Percentiles rank a stretch among this genome's conserved stretches.
phyloP scores from a whole-genome alignment of 2,888 invertebrate genomes.

The Prosapia bicincta region DNA sequence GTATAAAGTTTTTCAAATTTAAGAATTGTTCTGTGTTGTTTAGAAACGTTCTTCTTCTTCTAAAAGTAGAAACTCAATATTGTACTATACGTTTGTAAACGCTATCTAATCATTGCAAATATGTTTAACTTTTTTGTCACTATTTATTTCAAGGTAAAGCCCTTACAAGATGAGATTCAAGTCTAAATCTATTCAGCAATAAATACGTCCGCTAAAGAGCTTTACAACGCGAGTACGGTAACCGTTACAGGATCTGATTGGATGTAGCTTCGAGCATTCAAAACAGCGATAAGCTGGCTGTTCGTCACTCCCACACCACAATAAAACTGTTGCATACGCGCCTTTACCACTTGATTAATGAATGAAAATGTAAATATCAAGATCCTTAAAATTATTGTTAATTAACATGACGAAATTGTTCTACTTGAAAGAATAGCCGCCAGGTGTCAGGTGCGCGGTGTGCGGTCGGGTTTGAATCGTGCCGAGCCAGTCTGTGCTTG shows the following conservation, averaged over 20 bases:
- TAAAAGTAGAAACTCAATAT: too few relatives aligned
- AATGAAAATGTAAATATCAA: not conserved
- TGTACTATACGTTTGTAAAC: too few relatives aligned
- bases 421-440: slow-evolving; percentile 2
- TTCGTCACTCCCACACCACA: not conserved
- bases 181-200: too few relatives aligned
- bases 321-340: not conserved
- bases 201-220: not conserved
- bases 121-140: too few relatives aligned
- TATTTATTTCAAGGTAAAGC: too few relatives aligned
- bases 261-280: not conserved
- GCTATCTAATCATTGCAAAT: too few relatives aligned
- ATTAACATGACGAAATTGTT: not conserved
- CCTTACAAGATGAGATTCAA: too few relatives aligned
- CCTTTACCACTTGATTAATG: not conserved
- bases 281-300: not conserved
- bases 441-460: not conserved
- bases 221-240: not conserved
- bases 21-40: too few relatives aligned
- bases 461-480: not conserved
- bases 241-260: not conserved
- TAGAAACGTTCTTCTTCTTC: too few relatives aligned
- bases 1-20: too few relatives aligned
- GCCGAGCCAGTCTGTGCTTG: not conserved
- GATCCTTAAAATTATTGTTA: not conserved